phyloP scores from a whole-genome alignment of 2,888 invertebrate species.

The Margaritifera margaritifera region DNA sequence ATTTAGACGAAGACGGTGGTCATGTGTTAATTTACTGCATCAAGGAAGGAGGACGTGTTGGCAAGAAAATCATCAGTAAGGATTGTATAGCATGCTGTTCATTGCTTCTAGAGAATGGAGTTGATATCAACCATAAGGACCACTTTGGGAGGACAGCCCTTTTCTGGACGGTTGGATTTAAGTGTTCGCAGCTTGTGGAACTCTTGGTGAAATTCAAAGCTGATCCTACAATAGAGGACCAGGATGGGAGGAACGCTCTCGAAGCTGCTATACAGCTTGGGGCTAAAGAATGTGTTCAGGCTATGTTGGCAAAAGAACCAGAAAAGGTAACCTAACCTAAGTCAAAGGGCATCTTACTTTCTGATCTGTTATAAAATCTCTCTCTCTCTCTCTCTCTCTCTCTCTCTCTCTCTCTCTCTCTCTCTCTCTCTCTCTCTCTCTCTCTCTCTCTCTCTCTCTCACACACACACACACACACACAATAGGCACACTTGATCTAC shows the following conservation, averaged over 20 bases:
- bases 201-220: conserved; percentile 40
- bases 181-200: conserved; percentile 28
- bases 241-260: conserved; percentile 43
- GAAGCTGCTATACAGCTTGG: conserved; percentile 43
- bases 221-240: conserved; percentile 36
- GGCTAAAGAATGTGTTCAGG: conserved; percentile 35
- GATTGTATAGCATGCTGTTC: conserved; percentile 38
- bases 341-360: too few species aligned
- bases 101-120: conserved; percentile 41
- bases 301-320: conserved; percentile 27
- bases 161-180: conserved; percentile 41
- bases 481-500: too few species aligned
- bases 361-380: too few species aligned
- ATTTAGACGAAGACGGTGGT: conserved; percentile 47
- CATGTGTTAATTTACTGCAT: conserved; percentile 43
- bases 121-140: conserved; percentile 42
- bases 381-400: too few species aligned
- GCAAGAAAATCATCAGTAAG: conserved; percentile 30
- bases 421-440: too few species aligned
- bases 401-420: too few species aligned
- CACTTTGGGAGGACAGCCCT: conserved; percentile 43
- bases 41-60: conserved; percentile 39
- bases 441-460: too few species aligned
- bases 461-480: too few species aligned
- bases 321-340: conserved; percentile 8